Base-by-base conservation (phyloP, 2,113 vertebrate species). In the Paralichthys olivaceus region DNA sequence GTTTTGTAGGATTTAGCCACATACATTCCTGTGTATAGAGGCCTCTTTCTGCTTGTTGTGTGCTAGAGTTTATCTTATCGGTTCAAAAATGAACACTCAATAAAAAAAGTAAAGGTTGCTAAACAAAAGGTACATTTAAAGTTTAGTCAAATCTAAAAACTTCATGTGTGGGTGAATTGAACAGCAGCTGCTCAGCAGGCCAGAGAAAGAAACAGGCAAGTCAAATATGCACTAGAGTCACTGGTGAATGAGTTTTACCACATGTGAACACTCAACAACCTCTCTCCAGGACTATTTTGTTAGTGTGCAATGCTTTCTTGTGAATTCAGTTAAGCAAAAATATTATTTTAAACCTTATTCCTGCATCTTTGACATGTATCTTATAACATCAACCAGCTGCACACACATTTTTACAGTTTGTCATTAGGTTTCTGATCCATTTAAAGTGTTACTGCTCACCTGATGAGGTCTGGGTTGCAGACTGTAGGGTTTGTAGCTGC, bases 401-500 rank as follows among this genome's bases (percentile, higher is more conserved):
- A 45, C 43, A 17, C 9, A 15, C 4, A 64, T 51, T 2, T 28
- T 7, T 15, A 5, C 0, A 32, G 5, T 7, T 22, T 40, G 13
- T 34, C 14, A 67, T 51, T 61, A 19, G 11, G 12, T 34, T 22
- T 5, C 11, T 56, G 0, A 17, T 54, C 4, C 28, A 11, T 19
- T 57, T 3, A 67, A 19, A 56, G 26, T 25, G 56, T 4, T 29
- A 19, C 69, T 79, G 22, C 96, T 98, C 95, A 99, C 97, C 97
- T 94, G 96, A 94, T 0, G 96, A 96, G 9, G 96, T 98, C 66
- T 98, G 96, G 0, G 96, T 95, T 53, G 95, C 91, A 0, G 95
- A 96, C 90, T 99, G 96, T 0, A 95, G 95, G 0, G 96, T 96
- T 80, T 99, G 97, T 0, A 99, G 94, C 80, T 99, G 97, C 95